Base-by-base conservation (phyloP, 2,797 vertebrate genomes). In the Sarcophilus harrisii region DNA sequence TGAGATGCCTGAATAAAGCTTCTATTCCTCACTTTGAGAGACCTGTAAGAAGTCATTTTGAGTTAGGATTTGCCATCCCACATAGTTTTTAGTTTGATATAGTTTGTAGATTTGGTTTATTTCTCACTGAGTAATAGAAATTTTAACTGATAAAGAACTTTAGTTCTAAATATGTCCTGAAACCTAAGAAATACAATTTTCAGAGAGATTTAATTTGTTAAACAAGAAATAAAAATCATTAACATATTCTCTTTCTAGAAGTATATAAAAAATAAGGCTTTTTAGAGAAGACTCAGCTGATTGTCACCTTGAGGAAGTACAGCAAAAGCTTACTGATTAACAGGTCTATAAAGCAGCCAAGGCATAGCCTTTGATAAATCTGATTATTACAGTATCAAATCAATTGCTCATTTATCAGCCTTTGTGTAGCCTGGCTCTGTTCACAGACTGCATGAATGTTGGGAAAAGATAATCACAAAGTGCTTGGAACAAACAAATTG, bases 311-410 rank as follows among this genome's bases (percentile, higher is more conserved):
- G 81, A 96, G 57, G 57, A 97, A 91, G 60, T 96, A 97, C 92
- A 96, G 18, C 27, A 94, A 89, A 95, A 94, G 92, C 28, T 93
- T 96, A 95, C 91, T 97, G 96, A 97, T 98, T 98, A 98, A 98
- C 96, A 90, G 0, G 95, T 96, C 58, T 96, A 87, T 94, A 94
- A 92, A 1, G 3, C 21, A 91, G 94, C 94, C 96, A 98, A 93
- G 90, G 92, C 55, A 92, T 49, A 30, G 21, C 92, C 81, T 98
- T 96, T 97, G 97, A 97, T 97, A 98, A 97, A 98, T 98, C 96
- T 98, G 96, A 98, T 98, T 98, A 97, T 97, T 98, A 94, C 57
- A 14, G 32, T 97, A 98, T 98, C 96, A 97, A 98, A 98, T 97
- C 98, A 98, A 94, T 97, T 91, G 52, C 90, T 98, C 96, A 95